Evolutionary conservation across 1,140 invertebrate species (phyloP), one percentile per base, ranked within the genome.

Genomic region (Trichonephila clavipes): DNA sequence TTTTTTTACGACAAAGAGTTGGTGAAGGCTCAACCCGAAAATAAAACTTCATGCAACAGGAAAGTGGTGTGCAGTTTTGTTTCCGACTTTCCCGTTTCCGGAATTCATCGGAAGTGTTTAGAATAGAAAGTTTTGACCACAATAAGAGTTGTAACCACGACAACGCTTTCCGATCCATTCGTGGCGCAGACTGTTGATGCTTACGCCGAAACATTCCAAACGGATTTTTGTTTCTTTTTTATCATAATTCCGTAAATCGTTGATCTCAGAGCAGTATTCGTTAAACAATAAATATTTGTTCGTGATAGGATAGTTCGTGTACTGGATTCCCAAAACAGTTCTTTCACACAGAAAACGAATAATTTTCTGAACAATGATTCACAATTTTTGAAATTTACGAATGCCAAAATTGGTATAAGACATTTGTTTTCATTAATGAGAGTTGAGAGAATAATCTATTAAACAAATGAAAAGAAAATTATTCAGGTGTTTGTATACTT

Each of bases 131-230:
- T 85, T 85, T 59, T 24, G n/a, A n/a, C 0, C n/a, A 61, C 83
- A 85, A 59, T n/a, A 28, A 24, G 59, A 85, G 18, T 51, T 44
- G 83, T 85, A 24, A 24, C 83, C 51, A 85, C 24, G 51, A 85
- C 83, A 24, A 85, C 83, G 34, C 12, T 16, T 77, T 18, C 18
- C 6, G 19, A 6, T 64, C 16, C 28, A 18, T 34, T 77, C 72
- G 40, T 6, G 28, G 12, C 0, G 12, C 16, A 19, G 16, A 21
- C 19, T 18, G 19, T 19, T 62, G 61, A 62, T 62, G 18, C 16
- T 64, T 64, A 64, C 62, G 7, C 51, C 62, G 16, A 64, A 21
- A 64, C 19, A 19, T 19, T 64, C 62, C 14, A 21, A 19, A 19
- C 14, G 1, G 62, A 64, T 40, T 40, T 69, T 77, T 28, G 28